Evolutionary conservation across 2,797 vertebrate genomes (phyloP).

Genomic region (Epinephelus malabaricus): DNA sequence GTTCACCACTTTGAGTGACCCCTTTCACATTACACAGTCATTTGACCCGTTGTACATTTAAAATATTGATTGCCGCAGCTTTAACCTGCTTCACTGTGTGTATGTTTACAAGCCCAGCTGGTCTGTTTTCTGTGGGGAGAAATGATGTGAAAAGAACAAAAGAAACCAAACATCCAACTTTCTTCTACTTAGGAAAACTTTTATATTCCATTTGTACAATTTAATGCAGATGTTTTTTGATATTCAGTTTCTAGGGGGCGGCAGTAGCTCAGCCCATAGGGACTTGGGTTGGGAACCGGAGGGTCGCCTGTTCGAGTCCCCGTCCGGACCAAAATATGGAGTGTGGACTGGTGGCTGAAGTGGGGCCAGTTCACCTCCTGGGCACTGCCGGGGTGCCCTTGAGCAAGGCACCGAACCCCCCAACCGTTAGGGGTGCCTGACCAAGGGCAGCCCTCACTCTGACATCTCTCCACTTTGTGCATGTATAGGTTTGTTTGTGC

Average conservation of each 20-base stretch:
- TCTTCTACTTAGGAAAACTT: neutral
- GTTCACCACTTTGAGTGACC: neutral
- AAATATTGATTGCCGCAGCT: conserved; percentile 2
- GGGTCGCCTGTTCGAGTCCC: too few species aligned
- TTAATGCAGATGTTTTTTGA: neutral
- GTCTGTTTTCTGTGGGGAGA: neutral
- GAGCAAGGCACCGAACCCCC: too few species aligned
- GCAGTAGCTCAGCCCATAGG: too few species aligned
- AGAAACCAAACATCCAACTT: neutral
- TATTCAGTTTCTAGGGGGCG: neutral
- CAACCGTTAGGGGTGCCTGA: too few species aligned
- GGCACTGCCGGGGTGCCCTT: too few species aligned
- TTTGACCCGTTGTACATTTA: neutral
- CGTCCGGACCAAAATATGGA: too few species aligned
- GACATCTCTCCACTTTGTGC: too few species aligned
- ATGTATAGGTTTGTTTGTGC: too few species aligned
- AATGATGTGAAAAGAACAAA: neutral
- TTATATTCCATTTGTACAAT: neutral
- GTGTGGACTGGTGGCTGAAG: too few species aligned
- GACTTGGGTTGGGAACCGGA: too few species aligned
- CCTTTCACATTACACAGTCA: neutral
- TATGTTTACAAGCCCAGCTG: neutral
- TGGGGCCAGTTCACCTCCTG: too few species aligned
- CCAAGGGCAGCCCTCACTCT: too few species aligned
- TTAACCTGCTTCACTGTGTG: neutral